phyloP scores from a whole-genome alignment of 1,140 invertebrate genomes.

The Megalopta genalis region DNA sequence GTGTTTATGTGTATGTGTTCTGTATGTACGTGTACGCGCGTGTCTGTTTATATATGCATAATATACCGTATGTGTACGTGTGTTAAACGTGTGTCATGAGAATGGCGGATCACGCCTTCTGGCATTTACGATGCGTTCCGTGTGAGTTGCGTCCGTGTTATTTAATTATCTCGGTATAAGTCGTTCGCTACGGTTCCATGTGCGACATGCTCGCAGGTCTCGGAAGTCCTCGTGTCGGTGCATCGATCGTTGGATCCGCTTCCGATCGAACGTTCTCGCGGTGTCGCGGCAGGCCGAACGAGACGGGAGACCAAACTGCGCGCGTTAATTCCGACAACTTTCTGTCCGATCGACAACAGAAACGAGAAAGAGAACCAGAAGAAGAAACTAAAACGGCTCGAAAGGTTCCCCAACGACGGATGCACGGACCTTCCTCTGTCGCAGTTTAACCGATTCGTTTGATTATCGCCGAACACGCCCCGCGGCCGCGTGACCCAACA shows the following conservation, averaged over 20 bases:
- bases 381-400: neutral
- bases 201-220: constrained; percentile 52
- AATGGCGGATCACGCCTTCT: neutral
- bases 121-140: neutral
- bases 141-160: constrained; percentile 43
- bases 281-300: neutral
- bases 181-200: constrained; percentile 45
- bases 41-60: neutral
- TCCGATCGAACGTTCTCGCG: neutral
- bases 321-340: neutral
- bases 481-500: constrained; percentile 11
- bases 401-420: neutral
- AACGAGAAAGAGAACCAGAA: neutral
- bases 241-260: neutral
- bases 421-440: neutral
- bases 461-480: neutral
- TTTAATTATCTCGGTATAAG: constrained; percentile 42
- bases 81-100: neutral
- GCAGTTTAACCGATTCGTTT: neutral
- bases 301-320: too few species aligned
- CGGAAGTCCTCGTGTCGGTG: constrained; percentile 22
- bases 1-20: too few species aligned
- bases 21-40: neutral
- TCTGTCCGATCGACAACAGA: neutral
- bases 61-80: neutral